These are phyloP conservation scores for Anorthoa munda DNA, from an alignment of 2,888 invertebrate species.

Conservation along the genomic window DNA sequence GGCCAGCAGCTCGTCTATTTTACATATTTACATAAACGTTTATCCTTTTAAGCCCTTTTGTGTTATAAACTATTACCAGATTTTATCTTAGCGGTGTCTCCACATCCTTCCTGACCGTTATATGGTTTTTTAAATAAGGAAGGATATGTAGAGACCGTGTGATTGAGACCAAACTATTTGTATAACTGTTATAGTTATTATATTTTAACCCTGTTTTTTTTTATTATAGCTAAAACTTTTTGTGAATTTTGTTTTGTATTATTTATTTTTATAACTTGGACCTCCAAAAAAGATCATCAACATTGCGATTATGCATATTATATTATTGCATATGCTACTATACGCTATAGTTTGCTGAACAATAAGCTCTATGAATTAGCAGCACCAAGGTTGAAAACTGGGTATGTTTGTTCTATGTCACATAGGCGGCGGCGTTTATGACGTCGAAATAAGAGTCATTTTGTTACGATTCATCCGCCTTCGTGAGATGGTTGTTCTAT, in stretches of 20 bases:
- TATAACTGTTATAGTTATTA: conserved; percentile 38
- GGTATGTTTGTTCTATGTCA: no score
- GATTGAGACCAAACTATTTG: conserved; percentile 41
- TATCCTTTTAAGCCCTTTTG: conserved; percentile 15
- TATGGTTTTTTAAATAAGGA: conserved; percentile 6
- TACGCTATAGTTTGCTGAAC: not conserved
- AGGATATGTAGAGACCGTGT: conserved; percentile 42
- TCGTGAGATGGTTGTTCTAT: no score
- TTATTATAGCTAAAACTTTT: not conserved
- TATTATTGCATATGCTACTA: no score
- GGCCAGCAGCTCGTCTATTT: conserved; percentile 22
- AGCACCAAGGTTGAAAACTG: not conserved
- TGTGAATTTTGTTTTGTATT: not conserved
- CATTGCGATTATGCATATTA: no score
- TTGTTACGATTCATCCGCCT: no score
- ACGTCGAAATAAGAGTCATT: no score
- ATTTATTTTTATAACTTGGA: not conserved
- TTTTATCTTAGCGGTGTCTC: conserved; percentile 12
- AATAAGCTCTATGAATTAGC: not conserved
- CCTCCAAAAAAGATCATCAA: not conserved
- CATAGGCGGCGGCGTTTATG: no score
- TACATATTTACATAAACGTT: conserved; percentile 16
- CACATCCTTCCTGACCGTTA: conserved; percentile 41
- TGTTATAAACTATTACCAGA: not conserved
- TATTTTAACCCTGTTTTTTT: conserved; percentile 3